Evolutionary conservation across 2,113 vertebrate species (phyloP).

Genomic region (Apeltes quadracus): DNA sequence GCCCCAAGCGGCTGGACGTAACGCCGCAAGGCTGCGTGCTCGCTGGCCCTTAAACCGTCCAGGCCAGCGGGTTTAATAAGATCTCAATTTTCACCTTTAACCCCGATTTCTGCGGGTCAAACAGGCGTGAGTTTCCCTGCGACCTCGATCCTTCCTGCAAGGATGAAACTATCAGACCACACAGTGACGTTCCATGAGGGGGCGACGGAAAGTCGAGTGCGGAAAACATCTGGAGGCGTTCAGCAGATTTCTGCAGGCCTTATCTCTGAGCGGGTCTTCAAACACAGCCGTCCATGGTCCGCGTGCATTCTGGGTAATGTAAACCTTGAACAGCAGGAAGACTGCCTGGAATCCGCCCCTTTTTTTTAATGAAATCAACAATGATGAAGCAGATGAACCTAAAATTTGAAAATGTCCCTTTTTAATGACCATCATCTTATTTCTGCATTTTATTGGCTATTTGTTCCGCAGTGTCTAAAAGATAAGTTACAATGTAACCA

Average conservation of each 20-base stretch:
- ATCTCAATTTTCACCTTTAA: conserved; percentile 31
- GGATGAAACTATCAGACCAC: not conserved
- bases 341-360: too few relatives aligned
- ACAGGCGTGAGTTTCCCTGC: not conserved
- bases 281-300: not conserved
- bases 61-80: conserved; percentile 20
- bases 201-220: too few relatives aligned
- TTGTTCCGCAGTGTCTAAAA: too few relatives aligned
- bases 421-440: not conserved
- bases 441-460: not conserved
- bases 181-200: not conserved
- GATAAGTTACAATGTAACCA: too few relatives aligned
- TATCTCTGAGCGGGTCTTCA: not conserved
- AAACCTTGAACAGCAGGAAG: not conserved
- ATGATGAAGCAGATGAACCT: too few relatives aligned
- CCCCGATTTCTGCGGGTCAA: not conserved
- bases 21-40: not conserved
- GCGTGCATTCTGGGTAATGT: not conserved
- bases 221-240: not conserved
- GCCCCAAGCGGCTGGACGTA: conserved; percentile 4
- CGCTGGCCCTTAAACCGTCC: conserved; percentile 9
- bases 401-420: not conserved
- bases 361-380: not conserved
- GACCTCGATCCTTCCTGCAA: not conserved
- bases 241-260: not conserved